Conservation (phyloP, 2,888 invertebrate species). For the Andrena camellia region DNA sequence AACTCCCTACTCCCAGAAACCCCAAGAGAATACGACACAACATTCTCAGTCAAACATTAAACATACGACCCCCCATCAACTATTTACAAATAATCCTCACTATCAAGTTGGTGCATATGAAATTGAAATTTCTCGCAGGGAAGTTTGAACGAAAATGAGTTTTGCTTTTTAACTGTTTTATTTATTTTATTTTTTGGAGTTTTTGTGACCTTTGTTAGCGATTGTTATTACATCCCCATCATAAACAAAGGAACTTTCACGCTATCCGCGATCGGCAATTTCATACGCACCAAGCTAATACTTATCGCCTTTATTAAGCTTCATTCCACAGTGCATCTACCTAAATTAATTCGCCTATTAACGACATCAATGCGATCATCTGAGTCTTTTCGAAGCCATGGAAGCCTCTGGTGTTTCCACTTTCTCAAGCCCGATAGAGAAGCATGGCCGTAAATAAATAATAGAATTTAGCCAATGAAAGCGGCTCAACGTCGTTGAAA, state of each 20-base stretch:
- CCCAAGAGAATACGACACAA: background rate
- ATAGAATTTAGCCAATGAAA: constrained; percentile 70
- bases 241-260: too few relatives aligned
- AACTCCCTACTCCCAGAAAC: background rate
- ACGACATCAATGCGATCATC: constrained; percentile 3
- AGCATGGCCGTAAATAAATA: constrained; percentile 72
- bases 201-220: too few relatives aligned
- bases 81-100: too few relatives aligned
- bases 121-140: too few relatives aligned
- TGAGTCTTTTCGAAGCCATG: constrained; percentile 62
- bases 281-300: background rate
- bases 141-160: too few relatives aligned
- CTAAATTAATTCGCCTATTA: constrained; percentile 22
- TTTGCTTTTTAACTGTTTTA: too few relatives aligned
- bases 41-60: background rate
- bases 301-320: background rate
- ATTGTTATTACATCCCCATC: too few relatives aligned
- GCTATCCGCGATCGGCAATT: too few relatives aligned
- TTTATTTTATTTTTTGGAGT: too few relatives aligned
- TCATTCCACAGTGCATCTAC: background rate
- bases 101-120: too few relatives aligned
- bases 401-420: constrained; percentile 34
- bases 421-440: constrained; percentile 38
- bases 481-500: constrained; percentile 66
- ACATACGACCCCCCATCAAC: background rate